Percentiles rank a stretch among this genome's conserved stretches.
Conservation (phyloP, 2,113 vertebrate species). For the Thamnophis sirtalis region DNA sequence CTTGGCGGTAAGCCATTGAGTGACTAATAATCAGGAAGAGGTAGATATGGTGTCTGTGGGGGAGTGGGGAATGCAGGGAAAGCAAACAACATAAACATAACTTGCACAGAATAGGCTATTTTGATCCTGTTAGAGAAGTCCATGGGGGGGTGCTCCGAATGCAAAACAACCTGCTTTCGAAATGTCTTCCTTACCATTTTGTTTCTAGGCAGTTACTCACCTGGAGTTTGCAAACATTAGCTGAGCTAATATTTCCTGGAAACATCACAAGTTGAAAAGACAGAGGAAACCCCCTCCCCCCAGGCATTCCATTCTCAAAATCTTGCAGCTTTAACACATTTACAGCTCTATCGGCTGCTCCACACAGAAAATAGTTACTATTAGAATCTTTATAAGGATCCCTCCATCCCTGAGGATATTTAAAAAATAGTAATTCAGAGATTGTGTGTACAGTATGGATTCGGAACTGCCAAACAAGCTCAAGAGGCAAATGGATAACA, state of each 20-base stretch:
- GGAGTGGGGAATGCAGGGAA: neutral
- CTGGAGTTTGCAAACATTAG: neutral
- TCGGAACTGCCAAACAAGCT: neutral
- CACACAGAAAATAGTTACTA: neutral
- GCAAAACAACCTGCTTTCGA: neutral
- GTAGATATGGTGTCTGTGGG: neutral
- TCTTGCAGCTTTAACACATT: neutral
- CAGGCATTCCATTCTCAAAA: neutral
- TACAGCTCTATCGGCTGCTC: neutral
- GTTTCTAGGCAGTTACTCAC: neutral
- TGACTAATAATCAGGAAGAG: neutral
- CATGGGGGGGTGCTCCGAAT: neutral
- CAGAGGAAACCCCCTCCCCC: too few species aligned
- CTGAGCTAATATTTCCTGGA: neutral
- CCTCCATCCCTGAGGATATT: neutral
- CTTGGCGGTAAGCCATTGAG: neutral
- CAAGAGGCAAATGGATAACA: neutral
- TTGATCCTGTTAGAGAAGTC: neutral
- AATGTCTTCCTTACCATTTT: neutral
- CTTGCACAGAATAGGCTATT: slow-evolving; percentile 34
- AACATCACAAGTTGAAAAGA: neutral
- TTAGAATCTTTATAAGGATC: neutral
- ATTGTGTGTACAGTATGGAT: neutral
- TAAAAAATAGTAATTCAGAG: neutral
- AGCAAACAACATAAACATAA: slow-evolving; percentile 55